Conservation (phyloP, 2,797 vertebrate genomes). For the Xiphorhynchus erythropygius region DNA sequence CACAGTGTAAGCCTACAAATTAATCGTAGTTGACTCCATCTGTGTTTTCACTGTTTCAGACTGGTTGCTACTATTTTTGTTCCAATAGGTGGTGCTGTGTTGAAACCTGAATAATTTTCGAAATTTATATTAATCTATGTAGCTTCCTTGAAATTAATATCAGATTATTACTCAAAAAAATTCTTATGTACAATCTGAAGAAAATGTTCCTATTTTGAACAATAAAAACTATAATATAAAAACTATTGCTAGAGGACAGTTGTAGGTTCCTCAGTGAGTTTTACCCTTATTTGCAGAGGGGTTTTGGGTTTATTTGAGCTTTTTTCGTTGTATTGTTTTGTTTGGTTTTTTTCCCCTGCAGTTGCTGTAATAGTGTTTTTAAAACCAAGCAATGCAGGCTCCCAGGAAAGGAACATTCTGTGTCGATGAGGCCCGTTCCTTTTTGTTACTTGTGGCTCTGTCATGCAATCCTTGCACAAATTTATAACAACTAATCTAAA, state of each 20-base stretch:
- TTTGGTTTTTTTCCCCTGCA: background rate
- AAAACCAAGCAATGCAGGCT: background rate
- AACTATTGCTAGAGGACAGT: background rate
- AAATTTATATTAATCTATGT: background rate
- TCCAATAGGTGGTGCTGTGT: constrained; percentile 43
- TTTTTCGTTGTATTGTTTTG: background rate
- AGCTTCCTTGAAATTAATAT: background rate
- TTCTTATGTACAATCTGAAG: background rate
- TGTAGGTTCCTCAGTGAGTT: background rate
- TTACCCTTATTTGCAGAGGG: background rate
- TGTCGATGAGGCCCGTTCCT: background rate
- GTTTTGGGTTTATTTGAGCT: rapidly evolving
- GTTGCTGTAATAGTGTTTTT: background rate
- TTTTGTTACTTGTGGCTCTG: background rate
- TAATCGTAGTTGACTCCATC: background rate
- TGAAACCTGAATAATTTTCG: background rate
- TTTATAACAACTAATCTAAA: background rate
- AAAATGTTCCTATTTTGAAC: background rate
- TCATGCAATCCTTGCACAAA: background rate
- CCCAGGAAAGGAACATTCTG: background rate
- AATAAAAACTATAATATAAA: background rate
- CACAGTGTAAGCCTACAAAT: background rate
- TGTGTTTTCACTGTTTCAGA: background rate
- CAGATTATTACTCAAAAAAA: background rate
- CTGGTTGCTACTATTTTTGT: background rate